Evolutionary conservation across 2,113 vertebrate species (phyloP).

Genomic region (Tetrax tetrax): DNA sequence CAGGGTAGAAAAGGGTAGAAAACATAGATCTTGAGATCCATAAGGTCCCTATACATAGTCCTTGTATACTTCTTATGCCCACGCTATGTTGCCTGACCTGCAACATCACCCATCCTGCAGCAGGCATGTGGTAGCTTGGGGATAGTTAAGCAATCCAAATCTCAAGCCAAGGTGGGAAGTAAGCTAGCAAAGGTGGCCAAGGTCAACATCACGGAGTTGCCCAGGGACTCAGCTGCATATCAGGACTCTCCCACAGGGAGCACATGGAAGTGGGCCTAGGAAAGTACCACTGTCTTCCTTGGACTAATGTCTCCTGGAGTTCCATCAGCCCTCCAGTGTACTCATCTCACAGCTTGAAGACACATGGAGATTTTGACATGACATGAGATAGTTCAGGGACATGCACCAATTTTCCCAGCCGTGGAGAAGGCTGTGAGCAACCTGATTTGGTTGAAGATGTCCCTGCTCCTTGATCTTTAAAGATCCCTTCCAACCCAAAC

Average conservation of each 20-base stretch:
- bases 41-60: too few species aligned
- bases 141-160: background rate
- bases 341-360: background rate
- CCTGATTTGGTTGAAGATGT: too few species aligned
- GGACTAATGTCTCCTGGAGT: background rate
- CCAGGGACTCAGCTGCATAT: background rate
- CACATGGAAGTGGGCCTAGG: background rate
- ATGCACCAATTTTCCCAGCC: background rate
- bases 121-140: background rate
- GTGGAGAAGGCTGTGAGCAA: background rate
- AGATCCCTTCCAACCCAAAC: too few species aligned
- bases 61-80: background rate
- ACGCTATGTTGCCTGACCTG: accelerated
- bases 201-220: background rate
- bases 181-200: background rate
- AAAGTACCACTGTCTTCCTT: background rate
- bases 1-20: background rate
- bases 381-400: background rate
- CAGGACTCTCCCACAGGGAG: background rate
- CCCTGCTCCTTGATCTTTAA: too few species aligned
- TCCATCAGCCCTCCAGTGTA: background rate
- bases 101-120: background rate
- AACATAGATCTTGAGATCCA: background rate
- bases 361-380: background rate
- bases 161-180: background rate